Base-by-base conservation (phyloP, 2,113 vertebrate genomes). In the Erpornis zantholeuca region DNA sequence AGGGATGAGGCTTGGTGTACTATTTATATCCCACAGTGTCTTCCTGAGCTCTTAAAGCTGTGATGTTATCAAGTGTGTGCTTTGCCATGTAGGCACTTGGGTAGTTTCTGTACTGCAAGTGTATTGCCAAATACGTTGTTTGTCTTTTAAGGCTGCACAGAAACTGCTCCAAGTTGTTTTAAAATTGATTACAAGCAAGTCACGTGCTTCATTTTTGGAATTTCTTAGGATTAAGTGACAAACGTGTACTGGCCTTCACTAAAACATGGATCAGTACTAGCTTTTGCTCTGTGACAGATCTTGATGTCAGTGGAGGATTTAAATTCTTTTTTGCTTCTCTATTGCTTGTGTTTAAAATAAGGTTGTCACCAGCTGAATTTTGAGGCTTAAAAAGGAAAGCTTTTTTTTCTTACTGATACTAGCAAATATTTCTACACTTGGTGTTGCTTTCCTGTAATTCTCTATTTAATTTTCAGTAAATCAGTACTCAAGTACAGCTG, bases 221-320 rank as follows among this genome's bases (percentile, higher is more conserved):
- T 93, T 84, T 86, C 49, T 96, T 64, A 29, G 72, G 82, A 81
- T 93, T 90, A 93, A 90, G 82, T 71, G 86, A 66, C 52, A 56
- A 86, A 88, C 52, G 45, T 10, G 10, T 92, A 42, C 64, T 45
- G 88, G 93, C 40, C 52, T 68, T 86, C 49, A 25, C 52, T 59
- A 44, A 77, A 91, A 63, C 21, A 7, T 70, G 79, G 66, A 50
- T 83, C 45, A 25, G 63, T 64, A 45, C 66, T 76, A 27, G 57
- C 16, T 50, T 25, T 77, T 60, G 69, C 68, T 42, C 3, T 7
- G 0, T 66, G 86, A 83, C 50, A 73, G 69, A 24, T 47, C 23
- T 36, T 72, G 42, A 56, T 95, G 88, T 59, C 76, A 78, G 36
- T 47, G 54, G 63, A 68, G 27, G 75, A 57, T 84, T 95, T 90